phyloP scores from a whole-genome alignment of 2,113 vertebrate species.

The Ophthalmolycus amberensis region DNA sequence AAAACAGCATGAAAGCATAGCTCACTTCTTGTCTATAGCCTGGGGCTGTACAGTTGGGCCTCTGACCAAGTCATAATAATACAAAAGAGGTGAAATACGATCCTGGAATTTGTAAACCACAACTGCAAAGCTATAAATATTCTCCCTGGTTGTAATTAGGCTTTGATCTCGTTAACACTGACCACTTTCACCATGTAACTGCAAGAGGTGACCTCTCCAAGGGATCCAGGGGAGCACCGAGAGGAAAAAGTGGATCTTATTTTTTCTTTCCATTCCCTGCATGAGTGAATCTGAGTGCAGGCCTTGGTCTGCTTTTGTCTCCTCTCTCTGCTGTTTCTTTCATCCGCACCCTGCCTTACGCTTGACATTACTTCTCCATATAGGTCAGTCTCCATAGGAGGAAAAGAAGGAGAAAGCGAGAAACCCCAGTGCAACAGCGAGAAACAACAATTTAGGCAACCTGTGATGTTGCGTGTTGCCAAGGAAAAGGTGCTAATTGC shows the following conservation, averaged over 20 bases:
- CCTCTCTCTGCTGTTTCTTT: slow-evolving; percentile 59
- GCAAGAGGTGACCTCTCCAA: slow-evolving; percentile 65
- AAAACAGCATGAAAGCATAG: slow-evolving; percentile 8
- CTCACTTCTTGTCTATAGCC: not conserved
- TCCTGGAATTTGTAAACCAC: slow-evolving; percentile 17
- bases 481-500: slow-evolving; percentile 73
- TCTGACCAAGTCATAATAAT: not conserved
- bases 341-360: slow-evolving; percentile 64
- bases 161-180: slow-evolving; percentile 58
- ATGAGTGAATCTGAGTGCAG: slow-evolving; percentile 75
- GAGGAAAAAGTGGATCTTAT: slow-evolving; percentile 63
- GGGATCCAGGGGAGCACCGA: slow-evolving; percentile 47
- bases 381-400: slow-evolving; percentile 75
- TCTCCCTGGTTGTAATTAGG: slow-evolving; percentile 61
- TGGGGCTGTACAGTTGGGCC: not conserved
- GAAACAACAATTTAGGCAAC: slow-evolving; percentile 67
- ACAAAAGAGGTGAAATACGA: not conserved
- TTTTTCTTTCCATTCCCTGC: slow-evolving; percentile 80
- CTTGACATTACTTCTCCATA: slow-evolving; percentile 80
- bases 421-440: slow-evolving; percentile 29
- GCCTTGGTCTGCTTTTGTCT: slow-evolving; percentile 79
- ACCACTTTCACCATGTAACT: slow-evolving; percentile 40
- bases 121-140: slow-evolving; percentile 29
- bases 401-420: slow-evolving; percentile 7
- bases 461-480: slow-evolving; percentile 41